Evolutionary conservation across 2,113 vertebrate species (phyloP), one percentile per base, ranked within the genome.

Genomic region (Agapornis roseicollis): DNA sequence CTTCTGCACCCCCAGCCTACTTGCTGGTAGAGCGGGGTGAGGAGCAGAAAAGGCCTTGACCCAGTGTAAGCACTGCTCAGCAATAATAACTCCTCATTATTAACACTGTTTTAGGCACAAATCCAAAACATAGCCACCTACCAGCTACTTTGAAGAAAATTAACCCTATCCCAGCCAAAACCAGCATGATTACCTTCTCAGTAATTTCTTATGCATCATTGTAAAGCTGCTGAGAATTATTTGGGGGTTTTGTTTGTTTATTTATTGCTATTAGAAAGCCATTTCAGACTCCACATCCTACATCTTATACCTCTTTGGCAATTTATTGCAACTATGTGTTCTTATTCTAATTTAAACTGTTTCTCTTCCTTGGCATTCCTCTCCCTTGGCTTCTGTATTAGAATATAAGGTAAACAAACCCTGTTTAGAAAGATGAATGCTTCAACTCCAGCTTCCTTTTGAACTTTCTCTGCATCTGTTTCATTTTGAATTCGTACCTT

Each of bases 11-110:
- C 6, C 2, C 31, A 31, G 12, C 27, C 42, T 65, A 46, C 37
- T 80, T 1, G 0, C n/a, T 42, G 41, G 3, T 63, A 9, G 5
- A 20, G 24, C 60, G 24, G 19, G 4, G 3, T 41, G 39, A 80
- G 46, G 5, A 37, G 11, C 35, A 50, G 23, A 60, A 60, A 70
- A 60, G 17, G 17, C 10, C 25, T 42, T 33, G 27, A 23, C 4
- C 7, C 46, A 37, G 10, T 44, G 61, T 42, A 33, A 63, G 13
- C 41, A 5, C 5, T 69, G 22, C 15, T 63, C 11, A 37, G 5
- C 31, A 63, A 29, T n/a, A 76, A 42, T 17, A 33, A 25, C 16
- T 63, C 27, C 37, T 18, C 27, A 29, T 46, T n/a, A 81, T 17
- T 27, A 63, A n/a, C 7, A 63, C 10, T 2, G 0, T 56, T 81